Conservation (phyloP, 2,888 invertebrate genomes). For the Pandemis cinnamomeana region DNA sequence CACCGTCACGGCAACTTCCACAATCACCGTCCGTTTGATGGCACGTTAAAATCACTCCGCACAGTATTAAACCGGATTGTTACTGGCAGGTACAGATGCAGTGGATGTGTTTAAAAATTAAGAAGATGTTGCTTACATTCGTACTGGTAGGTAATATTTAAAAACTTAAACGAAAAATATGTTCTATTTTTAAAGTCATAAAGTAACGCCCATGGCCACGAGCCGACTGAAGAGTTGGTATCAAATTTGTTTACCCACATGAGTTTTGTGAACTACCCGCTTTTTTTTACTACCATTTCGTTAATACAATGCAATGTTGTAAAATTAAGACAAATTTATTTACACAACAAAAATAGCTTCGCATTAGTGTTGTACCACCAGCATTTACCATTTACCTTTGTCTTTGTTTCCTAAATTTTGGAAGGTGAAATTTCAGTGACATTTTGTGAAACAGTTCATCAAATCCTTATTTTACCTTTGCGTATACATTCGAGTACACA, state of each 20-base stretch:
- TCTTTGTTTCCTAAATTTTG: neutral
- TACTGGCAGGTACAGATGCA: conserved; percentile 45
- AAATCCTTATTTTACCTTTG: conserved; percentile 5
- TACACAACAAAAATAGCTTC: too few relatives aligned
- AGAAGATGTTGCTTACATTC: neutral
- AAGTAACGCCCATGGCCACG: neutral
- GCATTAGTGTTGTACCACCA: too few relatives aligned
- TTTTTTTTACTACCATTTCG: too few relatives aligned
- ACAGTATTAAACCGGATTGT: conserved; percentile 56
- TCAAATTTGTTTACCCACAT: neutral
- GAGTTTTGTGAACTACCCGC: neutral
- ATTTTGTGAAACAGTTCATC: neutral
- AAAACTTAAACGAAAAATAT: neutral
- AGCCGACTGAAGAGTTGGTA: neutral
- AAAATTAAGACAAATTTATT: too few relatives aligned
- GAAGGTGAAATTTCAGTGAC: neutral
- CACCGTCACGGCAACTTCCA: conserved; percentile 55
- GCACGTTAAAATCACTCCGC: conserved; percentile 56
- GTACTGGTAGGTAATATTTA: neutral
- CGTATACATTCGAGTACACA: conserved; percentile 31
- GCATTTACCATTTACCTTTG: too few relatives aligned
- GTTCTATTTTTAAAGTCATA: neutral
- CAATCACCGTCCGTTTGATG: conserved; percentile 52
- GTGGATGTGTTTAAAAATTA: conserved; percentile 18
- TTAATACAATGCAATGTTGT: too few relatives aligned